Base-by-base conservation (phyloP, 1,140 invertebrate species). In the Achroia grisella region DNA sequence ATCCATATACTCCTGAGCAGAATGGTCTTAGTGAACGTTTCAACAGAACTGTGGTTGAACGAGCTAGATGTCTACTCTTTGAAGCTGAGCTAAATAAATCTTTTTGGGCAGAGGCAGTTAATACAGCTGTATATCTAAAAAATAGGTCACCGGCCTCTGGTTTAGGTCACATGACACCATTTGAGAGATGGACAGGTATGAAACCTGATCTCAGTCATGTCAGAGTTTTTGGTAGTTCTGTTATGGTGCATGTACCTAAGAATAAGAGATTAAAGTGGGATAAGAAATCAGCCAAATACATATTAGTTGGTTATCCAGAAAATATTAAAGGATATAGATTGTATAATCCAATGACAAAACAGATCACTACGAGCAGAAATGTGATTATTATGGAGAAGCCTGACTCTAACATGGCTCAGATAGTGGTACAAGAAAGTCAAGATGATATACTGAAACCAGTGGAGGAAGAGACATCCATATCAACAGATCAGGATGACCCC, bases 51-150 rank as follows among this genome's bases (percentile, higher is more conserved):
- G 29, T 64, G 8, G 13, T 56, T 1, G 61, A 64, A 48, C 48
- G 44, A 33, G 48, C 56, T 3, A 29, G 54, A 15, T 48, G 49
- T 32, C 70, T 86, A 66, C 35, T 87, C n/a, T 34, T 53, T 11
- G 75, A 77, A 35, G 59, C 71, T 29, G 52, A 66, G 1, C 48
- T 87, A 32, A 10, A 35, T 5, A 68, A 71, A 12, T 48, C 44
- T 10, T 83, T 69, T 54, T 88, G 86, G 87, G 81, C 72, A 32
- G 87, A 52, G 27, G 49, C 49, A 3, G 49, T 46, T 1, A 48
- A 56, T 4, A 80, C 71, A 4, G 78, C 84, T 5, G 62, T 66
- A 8, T 86, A 86, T 48, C 43, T 87, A 6, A 71, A 65, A 30
- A 88, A 88, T 41, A 49, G 72, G 32, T 44, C 54, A 5, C 67